These are phyloP conservation scores for Spatula versicolor DNA, from an alignment of 2,797 vertebrate species.

Conservation along the genomic window DNA sequence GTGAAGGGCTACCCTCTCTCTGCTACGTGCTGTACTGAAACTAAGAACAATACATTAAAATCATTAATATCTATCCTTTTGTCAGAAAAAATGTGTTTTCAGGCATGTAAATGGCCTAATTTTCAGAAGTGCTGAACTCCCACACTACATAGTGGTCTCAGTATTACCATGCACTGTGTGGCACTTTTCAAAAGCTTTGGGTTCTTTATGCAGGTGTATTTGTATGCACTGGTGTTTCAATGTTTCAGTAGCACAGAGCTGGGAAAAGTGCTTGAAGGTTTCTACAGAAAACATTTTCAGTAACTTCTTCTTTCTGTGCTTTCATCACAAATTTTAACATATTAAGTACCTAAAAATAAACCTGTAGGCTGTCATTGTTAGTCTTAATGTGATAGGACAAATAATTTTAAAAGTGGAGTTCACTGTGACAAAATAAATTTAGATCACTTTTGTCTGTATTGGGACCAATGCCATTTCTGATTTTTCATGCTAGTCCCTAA, in stretches of 20 bases:
- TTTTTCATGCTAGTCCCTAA: not conserved
- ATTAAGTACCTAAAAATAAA: slow-evolving; percentile 4
- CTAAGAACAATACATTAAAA: not conserved
- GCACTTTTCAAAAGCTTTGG: not conserved
- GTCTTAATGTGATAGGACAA: slow-evolving; percentile 15
- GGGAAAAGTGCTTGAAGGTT: not conserved
- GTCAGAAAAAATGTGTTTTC: not conserved
- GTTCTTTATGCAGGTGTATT: not conserved
- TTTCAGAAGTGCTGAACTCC: not conserved
- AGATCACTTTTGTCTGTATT: not conserved
- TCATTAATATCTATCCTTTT: not conserved
- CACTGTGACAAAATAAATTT: not conserved
- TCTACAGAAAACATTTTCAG: not conserved
- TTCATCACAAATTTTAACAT: not conserved
- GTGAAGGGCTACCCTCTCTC: not conserved
- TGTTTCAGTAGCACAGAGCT: not conserved
- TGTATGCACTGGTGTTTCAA: not conserved
- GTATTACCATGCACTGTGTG: not conserved
- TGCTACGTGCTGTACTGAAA: not conserved
- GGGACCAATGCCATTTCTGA: not conserved
- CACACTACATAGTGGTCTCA: not conserved
- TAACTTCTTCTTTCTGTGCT: not conserved
- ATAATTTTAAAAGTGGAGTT: slow-evolving; percentile 21
- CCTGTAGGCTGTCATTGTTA: not conserved
- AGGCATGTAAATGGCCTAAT: not conserved